Evolutionary conservation across 2,888 invertebrate genomes (phyloP), one percentile per base, ranked within the genome.

Genomic region (Caenorhabditis sp.): DNA sequence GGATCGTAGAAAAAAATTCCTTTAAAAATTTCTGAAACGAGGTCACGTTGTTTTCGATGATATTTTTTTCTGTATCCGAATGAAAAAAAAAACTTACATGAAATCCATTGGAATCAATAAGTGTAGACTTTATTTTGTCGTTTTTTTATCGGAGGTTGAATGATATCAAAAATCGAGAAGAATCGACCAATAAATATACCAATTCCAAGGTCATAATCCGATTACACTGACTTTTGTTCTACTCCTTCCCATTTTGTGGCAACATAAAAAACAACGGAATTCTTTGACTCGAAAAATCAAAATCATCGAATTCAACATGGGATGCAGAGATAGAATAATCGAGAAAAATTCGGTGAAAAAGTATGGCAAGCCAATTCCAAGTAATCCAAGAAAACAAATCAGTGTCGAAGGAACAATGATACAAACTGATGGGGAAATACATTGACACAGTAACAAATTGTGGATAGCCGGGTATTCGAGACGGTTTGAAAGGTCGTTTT

Each of bases 71-170:
- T n/a, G n/a, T n/a, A n/a, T n/a, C n/a, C n/a, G n/a, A n/a, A n/a
- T n/a, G n/a, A n/a, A n/a, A n/a, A n/a, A n/a, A 53, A 53, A 53
- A 54, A 23, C 54, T 54, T n/a, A 43, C 43, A 43, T 43, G 43
- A 43, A 43, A 43, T 43, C 43, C 43, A 43, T 43, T 17, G 43
- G 43, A 43, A 43, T 43, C 43, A 17, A 17, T 17, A 17, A 43
- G 43, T 43, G 43, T 17, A 43, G 43, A 43, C 43, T 43, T 43
- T 43, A 43, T 54, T 54, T 54, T 54, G 26, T 17, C 23, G 12
- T 10, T 51, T 51, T 51, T 51, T 10, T 6, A 23, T 21, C 19
- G 19, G 10, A 8, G 4, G 26, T 5, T 57, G 12, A 10, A 26
- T n/a, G 26, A 24, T n/a, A 57, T 6, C 8, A 57, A 57, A 57